These are phyloP conservation scores for Lateolabrax maculatus DNA, from an alignment of 2,797 vertebrate genomes.

Conservation along the genomic window DNA sequence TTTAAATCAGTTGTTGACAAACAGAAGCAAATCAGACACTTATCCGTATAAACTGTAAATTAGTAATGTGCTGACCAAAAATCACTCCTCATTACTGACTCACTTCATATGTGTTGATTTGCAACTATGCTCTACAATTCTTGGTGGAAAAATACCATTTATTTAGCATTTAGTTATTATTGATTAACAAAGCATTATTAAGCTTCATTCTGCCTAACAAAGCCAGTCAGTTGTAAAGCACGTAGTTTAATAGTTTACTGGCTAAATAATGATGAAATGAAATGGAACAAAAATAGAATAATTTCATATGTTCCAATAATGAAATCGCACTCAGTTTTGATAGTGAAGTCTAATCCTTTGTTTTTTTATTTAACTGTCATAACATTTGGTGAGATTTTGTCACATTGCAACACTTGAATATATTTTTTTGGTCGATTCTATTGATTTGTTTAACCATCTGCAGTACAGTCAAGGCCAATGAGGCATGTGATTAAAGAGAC, in stretches of 20 bases:
- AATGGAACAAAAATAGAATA: constrained; percentile 7
- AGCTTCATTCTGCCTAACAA: background rate
- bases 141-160: constrained; percentile 12
- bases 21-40: constrained; percentile 15
- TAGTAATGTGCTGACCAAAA: constrained; percentile 39
- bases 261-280: constrained; percentile 19
- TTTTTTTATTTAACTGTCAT: background rate
- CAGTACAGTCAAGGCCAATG: background rate
- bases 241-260: constrained; percentile 3
- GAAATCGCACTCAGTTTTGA: background rate
- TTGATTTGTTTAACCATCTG: background rate
- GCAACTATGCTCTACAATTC: constrained; percentile 46
- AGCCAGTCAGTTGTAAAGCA: background rate
- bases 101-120: constrained; percentile 52
- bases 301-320: background rate
- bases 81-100: constrained; percentile 15
- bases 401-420: background rate
- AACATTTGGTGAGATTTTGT: background rate
- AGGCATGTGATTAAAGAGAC: background rate
- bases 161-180: constrained; percentile 16
- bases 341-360: background rate
- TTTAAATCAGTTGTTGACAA: constrained; percentile 4
- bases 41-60: constrained; percentile 40
- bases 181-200: background rate
- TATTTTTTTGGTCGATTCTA: background rate